Evolutionary conservation across 64 coral and sea anemone species (phyloP).

Genomic region (Anthopleura sola): DNA sequence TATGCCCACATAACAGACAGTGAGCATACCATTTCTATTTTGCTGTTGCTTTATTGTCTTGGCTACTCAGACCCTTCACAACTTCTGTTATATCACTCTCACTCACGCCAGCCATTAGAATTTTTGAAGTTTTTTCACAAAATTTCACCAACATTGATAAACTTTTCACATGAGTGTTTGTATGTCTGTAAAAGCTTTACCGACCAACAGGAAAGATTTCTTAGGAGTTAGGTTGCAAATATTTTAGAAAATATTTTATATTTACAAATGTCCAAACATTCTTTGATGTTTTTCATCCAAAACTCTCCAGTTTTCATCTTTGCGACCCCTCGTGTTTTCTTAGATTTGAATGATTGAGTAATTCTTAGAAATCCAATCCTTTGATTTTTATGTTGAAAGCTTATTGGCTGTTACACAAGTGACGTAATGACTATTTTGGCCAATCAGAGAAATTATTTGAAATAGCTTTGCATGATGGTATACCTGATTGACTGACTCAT

Average conservation of each 20-base stretch:
- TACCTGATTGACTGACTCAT: not conserved
- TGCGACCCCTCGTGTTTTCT: no score
- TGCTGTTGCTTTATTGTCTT: slow-evolving; percentile 5
- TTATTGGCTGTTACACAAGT: not conserved
- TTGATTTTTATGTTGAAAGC: not conserved
- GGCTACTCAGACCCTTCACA: not conserved
- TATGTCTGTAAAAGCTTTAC: no score
- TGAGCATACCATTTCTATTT: slow-evolving; percentile 55
- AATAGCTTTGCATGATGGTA: not conserved
- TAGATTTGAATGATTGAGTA: no score
- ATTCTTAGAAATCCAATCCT: no score
- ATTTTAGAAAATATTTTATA: no score
- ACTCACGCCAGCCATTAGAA: not conserved
- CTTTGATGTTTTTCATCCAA: no score
- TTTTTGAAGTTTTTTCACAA: not conserved
- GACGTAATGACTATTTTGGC: not conserved
- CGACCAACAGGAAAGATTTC: no score
- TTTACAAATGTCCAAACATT: no score
- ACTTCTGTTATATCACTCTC: not conserved
- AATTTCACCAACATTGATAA: no score
- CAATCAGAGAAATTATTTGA: not conserved
- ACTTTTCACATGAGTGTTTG: no score
- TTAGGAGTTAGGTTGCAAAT: no score
- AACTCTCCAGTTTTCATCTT: no score
- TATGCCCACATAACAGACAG: slow-evolving; percentile 99